Evolutionary conservation across 2,888 invertebrate genomes (phyloP).

Genomic region (Allygus modestus): DNA sequence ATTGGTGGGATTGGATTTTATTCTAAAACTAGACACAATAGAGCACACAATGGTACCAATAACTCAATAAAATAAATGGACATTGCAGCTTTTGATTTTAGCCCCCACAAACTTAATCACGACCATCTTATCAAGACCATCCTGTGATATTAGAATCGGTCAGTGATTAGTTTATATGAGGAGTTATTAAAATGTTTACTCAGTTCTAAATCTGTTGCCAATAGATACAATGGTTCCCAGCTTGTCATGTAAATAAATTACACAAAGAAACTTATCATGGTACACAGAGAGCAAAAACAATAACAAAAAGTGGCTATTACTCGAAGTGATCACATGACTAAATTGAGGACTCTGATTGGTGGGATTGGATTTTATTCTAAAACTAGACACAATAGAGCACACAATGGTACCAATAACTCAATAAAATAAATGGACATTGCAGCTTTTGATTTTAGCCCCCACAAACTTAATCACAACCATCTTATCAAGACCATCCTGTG

Average conservation of each 20-base stretch:
- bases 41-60: conserved; percentile 56
- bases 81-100: conserved; percentile 25
- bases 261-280: too few relatives aligned
- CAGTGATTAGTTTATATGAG: too few relatives aligned
- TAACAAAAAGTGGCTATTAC: conserved; percentile 1
- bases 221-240: too few relatives aligned
- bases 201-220: too few relatives aligned
- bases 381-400: conserved; percentile 40
- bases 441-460: conserved; percentile 31
- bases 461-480: neutral
- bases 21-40: conserved; percentile 43
- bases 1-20: conserved; percentile 59
- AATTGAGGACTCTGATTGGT: conserved; percentile 49
- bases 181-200: too few relatives aligned
- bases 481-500: too few relatives aligned
- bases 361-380: conserved; percentile 57
- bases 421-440: conserved; percentile 27
- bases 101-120: neutral
- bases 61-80: conserved; percentile 40
- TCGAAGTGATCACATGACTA: conserved; percentile 39
- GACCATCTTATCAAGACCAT: too few relatives aligned
- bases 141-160: too few relatives aligned
- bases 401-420: conserved; percentile 57
- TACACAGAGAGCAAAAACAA: neutral
- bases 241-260: too few relatives aligned